Base-by-base conservation (phyloP, 2,888 invertebrate genomes). In the Epiblema foenella region DNA sequence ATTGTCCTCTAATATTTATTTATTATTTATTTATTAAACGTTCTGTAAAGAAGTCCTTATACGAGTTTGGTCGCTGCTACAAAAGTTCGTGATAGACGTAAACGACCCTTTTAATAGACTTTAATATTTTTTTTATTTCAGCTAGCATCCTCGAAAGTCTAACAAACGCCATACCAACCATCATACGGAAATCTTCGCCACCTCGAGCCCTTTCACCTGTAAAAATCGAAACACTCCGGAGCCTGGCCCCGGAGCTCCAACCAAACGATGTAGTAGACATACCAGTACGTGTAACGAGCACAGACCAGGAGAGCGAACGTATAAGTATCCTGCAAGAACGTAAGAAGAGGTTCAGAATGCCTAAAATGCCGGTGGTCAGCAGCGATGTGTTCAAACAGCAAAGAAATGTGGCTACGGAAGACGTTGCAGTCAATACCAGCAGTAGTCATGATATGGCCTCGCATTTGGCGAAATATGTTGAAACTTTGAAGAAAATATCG, bases 401-500 rank as follows among this genome's bases (percentile, higher is more conserved):
- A 9, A 84, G 74, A 62, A 78, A 73, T 42, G 76, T 79, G 1
- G 69, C 76, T 7, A 85, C 80, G 76, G 83, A 84, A 72, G 90
- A 91, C 63, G 84, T 77, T 46, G 83, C 85, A 11, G 86, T 90
- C 0, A 89, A 90, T 67, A 93, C 91, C 0, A 81, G 82, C 0
- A 75, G 76, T 0, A 86, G 88, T n/a, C 84, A 83, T 15, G 92
- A 93, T 67, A 82, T 91, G n/a, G 93, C 91, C 1, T 81, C 81
- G 57, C 91, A 91, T 76, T 81, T 93, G 42, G 79, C 87, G 0
- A 64, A 37, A 54, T 54, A 51, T 18, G 64, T 64, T 90, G 85
- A 75, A 86, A 93, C 74, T 90, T 77, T 93, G 51, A 85, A 81
- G 62, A 91, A 87, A 75, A 93, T 93, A 79, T 93, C 93, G 0